Evolutionary conservation across 2,113 vertebrate genomes (phyloP).

Genomic region (Scolopax mira): DNA sequence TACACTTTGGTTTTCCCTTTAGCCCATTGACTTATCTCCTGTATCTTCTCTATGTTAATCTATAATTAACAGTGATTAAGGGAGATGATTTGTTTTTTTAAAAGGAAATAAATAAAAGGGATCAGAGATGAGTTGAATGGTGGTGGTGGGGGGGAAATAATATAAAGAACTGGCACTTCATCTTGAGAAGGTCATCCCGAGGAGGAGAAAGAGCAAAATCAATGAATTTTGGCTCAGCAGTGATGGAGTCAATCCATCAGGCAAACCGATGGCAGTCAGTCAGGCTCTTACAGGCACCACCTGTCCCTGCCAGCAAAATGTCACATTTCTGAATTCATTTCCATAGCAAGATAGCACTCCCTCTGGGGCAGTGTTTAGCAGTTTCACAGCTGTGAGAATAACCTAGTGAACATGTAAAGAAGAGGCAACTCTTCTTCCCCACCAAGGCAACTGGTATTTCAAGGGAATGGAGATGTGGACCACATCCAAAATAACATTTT

Average conservation of each 20-base stretch:
- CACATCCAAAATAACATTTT: background rate
- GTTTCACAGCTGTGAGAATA: conserved; percentile 40
- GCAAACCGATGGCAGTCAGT: conserved; percentile 26
- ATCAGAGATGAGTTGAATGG: background rate
- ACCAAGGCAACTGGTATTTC: background rate
- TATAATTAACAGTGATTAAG: conserved; percentile 34
- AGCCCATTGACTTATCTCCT: background rate
- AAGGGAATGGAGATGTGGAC: background rate
- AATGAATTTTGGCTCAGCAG: conserved; percentile 16
- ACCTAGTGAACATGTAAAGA: conserved; percentile 3
- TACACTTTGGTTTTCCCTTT: background rate
- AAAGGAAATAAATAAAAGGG: background rate
- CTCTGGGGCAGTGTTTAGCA: background rate
- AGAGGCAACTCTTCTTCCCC: background rate
- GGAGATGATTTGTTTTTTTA: background rate
- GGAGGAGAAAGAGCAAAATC: conserved; percentile 30
- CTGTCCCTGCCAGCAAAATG: conserved; percentile 49
- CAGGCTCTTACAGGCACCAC: conserved; percentile 17
- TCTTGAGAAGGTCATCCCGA: conserved; percentile 49
- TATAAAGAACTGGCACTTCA: background rate
- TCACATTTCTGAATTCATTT: conserved; percentile 69
- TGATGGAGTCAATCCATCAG: conserved; percentile 65
- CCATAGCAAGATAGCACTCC: conserved; percentile 51
- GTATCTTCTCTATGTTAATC: conserved; percentile 18
- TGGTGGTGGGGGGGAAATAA: too few species aligned